phyloP scores from a whole-genome alignment of 2,113 vertebrate genomes.

The Procavia capensis region DNA sequence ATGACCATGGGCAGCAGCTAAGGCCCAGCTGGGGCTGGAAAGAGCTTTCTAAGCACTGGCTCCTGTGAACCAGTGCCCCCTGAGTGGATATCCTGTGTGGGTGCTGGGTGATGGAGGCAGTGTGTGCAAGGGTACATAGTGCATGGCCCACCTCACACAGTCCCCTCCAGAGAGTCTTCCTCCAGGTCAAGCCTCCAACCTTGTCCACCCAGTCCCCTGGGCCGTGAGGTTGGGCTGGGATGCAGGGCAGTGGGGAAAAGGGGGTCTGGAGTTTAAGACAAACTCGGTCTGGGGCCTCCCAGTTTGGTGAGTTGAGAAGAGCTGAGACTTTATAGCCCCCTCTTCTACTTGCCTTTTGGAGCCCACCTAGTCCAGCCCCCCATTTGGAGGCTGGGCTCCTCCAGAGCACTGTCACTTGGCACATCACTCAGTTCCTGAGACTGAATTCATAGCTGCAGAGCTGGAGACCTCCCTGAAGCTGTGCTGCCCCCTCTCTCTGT shows the following conservation, averaged over 20 bases:
- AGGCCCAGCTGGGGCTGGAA: background rate
- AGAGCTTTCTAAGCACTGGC: background rate
- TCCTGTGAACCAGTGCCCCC: background rate
- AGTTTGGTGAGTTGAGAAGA: background rate
- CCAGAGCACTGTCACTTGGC: background rate
- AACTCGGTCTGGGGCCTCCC: background rate
- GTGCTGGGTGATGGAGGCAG: background rate
- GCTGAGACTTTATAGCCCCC: background rate
- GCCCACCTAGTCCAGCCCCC: background rate
- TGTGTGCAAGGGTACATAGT: fast-evolving
- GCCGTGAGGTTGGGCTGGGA: background rate
- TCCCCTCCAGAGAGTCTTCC: background rate
- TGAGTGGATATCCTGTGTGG: background rate
- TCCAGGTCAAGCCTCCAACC: background rate
- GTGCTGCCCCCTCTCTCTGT: background rate
- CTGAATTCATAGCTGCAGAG: background rate
- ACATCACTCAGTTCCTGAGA: fast-evolving
- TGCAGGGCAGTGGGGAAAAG: background rate
- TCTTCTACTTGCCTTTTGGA: background rate
- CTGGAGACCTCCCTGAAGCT: background rate
- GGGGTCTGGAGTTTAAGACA: background rate
- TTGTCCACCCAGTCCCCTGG: background rate
- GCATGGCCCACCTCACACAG: fast-evolving
- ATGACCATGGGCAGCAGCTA: background rate
- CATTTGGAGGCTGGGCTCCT: background rate